These are phyloP conservation scores for Euthynnus affinis DNA, from an alignment of 2,797 vertebrate genomes.

Conservation along the genomic window DNA sequence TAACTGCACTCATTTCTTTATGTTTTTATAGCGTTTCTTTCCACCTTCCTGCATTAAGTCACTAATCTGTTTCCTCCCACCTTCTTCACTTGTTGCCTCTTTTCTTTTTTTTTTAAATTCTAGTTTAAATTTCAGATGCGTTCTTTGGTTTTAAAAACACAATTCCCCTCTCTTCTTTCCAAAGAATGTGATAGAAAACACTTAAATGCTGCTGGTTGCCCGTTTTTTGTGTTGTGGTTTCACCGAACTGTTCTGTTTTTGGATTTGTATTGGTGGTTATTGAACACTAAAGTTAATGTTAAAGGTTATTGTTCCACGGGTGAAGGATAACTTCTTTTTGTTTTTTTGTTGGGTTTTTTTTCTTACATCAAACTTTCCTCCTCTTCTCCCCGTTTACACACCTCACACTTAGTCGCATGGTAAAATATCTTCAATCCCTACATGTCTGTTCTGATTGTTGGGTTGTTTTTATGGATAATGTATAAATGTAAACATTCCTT, in stretches of 20 bases:
- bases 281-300: slow-evolving; percentile 24
- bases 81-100: not conserved
- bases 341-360: not conserved
- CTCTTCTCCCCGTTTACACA: slow-evolving; percentile 10
- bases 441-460: slow-evolving; percentile 38
- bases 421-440: slow-evolving; percentile 23
- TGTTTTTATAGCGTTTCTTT: not conserved
- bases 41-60: not conserved
- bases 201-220: not conserved
- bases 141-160: slow-evolving; percentile 5
- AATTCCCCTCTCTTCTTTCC: not conserved
- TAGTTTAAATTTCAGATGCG: not conserved
- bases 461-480: slow-evolving; percentile 40
- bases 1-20: not conserved
- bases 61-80: not conserved
- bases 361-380: slow-evolving; percentile 6
- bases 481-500: slow-evolving; percentile 38
- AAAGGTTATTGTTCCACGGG: slow-evolving; percentile 11
- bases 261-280: slow-evolving; percentile 8
- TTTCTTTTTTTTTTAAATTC: not conserved
- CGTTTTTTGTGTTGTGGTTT: slow-evolving; percentile 5
- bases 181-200: not conserved
- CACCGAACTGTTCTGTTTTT: not conserved
- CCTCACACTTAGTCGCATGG: slow-evolving; percentile 39
- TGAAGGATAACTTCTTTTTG: slow-evolving; percentile 30